Conservation (phyloP, 2,113 vertebrate genomes). For the Aramus guarauna region DNA sequence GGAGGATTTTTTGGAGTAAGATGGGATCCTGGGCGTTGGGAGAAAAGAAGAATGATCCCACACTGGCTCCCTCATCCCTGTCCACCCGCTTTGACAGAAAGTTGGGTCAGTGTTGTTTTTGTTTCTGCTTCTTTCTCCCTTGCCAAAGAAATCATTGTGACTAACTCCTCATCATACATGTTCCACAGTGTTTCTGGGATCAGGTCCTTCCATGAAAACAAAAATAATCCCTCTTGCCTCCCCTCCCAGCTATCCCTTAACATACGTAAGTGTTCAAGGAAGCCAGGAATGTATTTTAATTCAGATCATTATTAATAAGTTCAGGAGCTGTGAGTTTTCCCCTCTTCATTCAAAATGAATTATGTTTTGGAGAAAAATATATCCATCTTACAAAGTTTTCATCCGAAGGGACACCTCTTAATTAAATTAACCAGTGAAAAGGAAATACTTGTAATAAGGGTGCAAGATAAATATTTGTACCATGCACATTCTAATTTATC, state of each 20-base stretch:
- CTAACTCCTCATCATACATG: slow-evolving; percentile 45
- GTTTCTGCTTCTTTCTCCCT: slow-evolving; percentile 34
- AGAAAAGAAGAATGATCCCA: neutral
- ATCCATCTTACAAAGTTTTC: slow-evolving; percentile 35
- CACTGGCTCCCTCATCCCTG: neutral
- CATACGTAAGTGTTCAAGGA: slow-evolving; percentile 24
- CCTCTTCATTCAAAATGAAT: slow-evolving; percentile 48
- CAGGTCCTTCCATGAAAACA: slow-evolving; percentile 51
- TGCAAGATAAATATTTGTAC: slow-evolving; percentile 68
- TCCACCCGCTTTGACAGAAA: neutral
- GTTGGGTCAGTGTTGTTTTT: slow-evolving; percentile 41
- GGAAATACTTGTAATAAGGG: slow-evolving; percentile 72
- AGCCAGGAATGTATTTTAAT: slow-evolving; percentile 49
- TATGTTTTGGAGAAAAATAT: slow-evolving; percentile 3
- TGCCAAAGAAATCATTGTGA: slow-evolving; percentile 63
- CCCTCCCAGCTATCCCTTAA: slow-evolving; percentile 25
- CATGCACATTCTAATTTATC: slow-evolving; percentile 68
- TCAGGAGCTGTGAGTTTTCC: slow-evolving; percentile 48
- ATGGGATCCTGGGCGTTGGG: neutral
- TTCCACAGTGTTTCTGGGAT: slow-evolving; percentile 46
- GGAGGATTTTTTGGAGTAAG: neutral
- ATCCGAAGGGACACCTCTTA: slow-evolving; percentile 41
- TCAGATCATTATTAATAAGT: slow-evolving; percentile 41
- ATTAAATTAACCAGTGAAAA: slow-evolving; percentile 57
- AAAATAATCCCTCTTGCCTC: slow-evolving; percentile 52